Evolutionary conservation across 1,140 invertebrate species (phyloP).

Genomic region (Pectinophora gossypiella): DNA sequence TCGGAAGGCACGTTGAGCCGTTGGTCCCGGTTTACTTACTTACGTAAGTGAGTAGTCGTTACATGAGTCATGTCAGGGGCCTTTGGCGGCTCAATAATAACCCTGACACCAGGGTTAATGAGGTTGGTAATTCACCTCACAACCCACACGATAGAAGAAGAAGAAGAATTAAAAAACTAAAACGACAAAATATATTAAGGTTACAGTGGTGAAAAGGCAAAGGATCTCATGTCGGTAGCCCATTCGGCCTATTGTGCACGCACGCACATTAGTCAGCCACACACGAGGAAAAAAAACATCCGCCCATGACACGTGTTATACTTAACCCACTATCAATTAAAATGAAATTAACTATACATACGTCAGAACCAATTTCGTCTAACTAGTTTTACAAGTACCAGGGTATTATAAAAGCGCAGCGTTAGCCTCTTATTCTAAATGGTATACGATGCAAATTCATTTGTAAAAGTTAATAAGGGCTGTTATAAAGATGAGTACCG

Average conservation of each 20-base stretch:
- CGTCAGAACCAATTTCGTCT: constrained; percentile 34
- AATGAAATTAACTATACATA: constrained; percentile 45
- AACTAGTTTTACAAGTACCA: not conserved
- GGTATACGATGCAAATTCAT: not conserved
- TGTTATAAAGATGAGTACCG: constrained; percentile 50
- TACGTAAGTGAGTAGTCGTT: too few species aligned
- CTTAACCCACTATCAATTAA: constrained; percentile 41
- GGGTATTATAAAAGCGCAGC: not conserved
- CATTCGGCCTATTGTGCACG: not conserved
- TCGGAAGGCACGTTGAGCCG: too few species aligned
- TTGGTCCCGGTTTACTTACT: too few species aligned
- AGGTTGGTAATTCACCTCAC: too few species aligned
- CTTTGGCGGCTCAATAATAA: too few species aligned
- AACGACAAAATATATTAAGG: too few species aligned
- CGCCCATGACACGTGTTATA: constrained; percentile 4
- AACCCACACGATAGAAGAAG: too few species aligned
- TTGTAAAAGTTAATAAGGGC: not conserved
- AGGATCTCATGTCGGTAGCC: not conserved
- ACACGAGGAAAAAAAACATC: constrained; percentile 16
- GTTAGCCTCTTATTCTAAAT: not conserved
- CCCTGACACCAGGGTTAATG: too few species aligned
- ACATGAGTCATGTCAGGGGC: too few species aligned
- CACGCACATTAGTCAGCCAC: not conserved
- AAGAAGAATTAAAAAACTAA: too few species aligned
- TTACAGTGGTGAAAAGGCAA: too few species aligned